Base-by-base conservation (phyloP, 2,113 vertebrate species). In the Cottus gobio region DNA sequence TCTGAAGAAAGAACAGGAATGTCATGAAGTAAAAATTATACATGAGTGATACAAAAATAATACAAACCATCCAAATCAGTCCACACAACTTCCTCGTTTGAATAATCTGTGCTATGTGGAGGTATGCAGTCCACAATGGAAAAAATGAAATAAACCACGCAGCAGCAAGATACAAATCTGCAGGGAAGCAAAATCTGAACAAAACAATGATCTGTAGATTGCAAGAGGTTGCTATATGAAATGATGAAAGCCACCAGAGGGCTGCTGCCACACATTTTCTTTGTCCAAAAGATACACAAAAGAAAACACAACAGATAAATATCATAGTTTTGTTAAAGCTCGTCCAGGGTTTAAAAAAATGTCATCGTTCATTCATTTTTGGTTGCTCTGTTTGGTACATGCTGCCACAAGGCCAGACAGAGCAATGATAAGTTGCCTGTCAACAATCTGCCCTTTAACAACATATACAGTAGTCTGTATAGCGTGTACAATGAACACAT, bases 171-270 rank as follows among this genome's bases (percentile, higher is more conserved):
- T 28, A 56, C 24, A 56, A 13, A 26, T n/a, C 3, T 44, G 4
- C 31, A 46, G 26, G 1, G 1, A 63, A 24, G 7, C 12, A 15
- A 62, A 34, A n/a, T 50, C 28, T 34, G 9, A n/a, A n/a, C 54
- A 34, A 42, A 18, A 15, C 16, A 12, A 34, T 48, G 28, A 46
- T 31, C 18, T 2, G 2, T 26, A 15, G 36, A 15, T 15, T 58
- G 54, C 18, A 20, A 11, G 7, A 30, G 16, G 24, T 58, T 20
- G 7, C 10, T 22, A 22, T 12, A 15, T 42, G 34, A 71, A 39
- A 22, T 3, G 54, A 48, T 72, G 20, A 46, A 71, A 57, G 52
- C 20, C 66, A 57, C 54, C 31, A 18, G 22, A 71, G 68, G 24
- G 26, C 34, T 15, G 26, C 62, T 26, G 37, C 6, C n/a, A 42